phyloP scores from a whole-genome alignment of 2,797 vertebrate species.

The Muscicapa comitata region DNA sequence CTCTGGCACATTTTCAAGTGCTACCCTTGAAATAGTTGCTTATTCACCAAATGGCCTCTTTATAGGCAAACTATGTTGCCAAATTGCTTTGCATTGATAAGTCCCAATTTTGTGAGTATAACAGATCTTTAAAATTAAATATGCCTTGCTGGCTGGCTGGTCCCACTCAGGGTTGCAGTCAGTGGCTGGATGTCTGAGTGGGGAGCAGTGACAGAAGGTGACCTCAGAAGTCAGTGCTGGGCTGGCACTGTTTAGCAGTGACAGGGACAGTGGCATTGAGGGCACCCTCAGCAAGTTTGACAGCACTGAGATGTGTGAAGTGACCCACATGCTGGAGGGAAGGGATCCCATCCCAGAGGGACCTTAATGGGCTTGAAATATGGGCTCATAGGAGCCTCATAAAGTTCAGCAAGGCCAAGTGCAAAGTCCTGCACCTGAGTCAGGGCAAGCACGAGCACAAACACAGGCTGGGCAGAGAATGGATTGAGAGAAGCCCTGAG shows the following conservation, averaged over 20 bases:
- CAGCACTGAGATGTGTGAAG: neutral
- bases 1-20: neutral
- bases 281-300: accelerated
- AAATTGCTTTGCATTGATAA: neutral
- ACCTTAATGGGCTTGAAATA: no score
- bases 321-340: neutral
- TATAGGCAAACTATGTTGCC: neutral
- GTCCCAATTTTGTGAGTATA: neutral
- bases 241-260: neutral
- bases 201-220: neutral
- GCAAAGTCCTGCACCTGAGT: no score
- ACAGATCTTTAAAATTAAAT: neutral
- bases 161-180: neutral
- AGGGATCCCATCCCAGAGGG: neutral
- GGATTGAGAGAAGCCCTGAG: neutral
- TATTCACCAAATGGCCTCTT: neutral
- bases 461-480: neutral
- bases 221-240: neutral
- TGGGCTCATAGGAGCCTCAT: neutral
- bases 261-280: neutral
- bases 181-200: neutral
- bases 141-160: neutral
- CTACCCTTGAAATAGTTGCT: neutral
- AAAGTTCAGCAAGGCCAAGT: neutral
- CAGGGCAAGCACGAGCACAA: neutral